These are phyloP conservation scores for Telmatherina bonti DNA, from an alignment of 2,797 vertebrate species.

Conservation along the genomic window DNA sequence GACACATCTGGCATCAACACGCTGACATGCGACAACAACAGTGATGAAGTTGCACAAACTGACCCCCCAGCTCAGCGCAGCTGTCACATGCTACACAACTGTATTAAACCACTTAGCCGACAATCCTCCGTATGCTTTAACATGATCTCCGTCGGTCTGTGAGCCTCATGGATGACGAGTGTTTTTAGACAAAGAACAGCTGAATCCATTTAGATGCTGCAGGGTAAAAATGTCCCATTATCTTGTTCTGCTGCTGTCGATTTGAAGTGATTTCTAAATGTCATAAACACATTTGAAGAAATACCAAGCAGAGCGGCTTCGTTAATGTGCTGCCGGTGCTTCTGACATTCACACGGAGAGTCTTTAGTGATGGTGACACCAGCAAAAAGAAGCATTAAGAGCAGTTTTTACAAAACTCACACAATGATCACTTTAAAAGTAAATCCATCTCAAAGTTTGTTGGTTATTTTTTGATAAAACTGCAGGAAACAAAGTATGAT, in stretches of 20 bases:
- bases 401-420: not conserved
- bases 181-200: no score
- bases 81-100: conserved; percentile 4
- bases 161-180: no score
- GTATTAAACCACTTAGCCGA: conserved; percentile 33
- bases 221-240: not conserved
- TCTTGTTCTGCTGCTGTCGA: not conserved
- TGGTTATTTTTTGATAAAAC: no score
- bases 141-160: conserved; percentile 19
- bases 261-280: conserved; percentile 10
- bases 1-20: conserved; percentile 58
- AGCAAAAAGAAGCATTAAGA: not conserved
- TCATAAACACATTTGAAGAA: not conserved
- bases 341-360: conserved; percentile 10
- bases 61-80: conserved; percentile 18
- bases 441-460: no score
- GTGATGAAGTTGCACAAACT: conserved; percentile 25
- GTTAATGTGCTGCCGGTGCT: not conserved
- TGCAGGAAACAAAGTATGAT: no score
- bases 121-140: conserved; percentile 26
- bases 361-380: not conserved
- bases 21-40: conserved; percentile 48
- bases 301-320: conserved; percentile 11
- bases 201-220: not conserved
- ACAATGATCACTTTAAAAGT: no score